phyloP scores from a whole-genome alignment of 2,797 vertebrate species.

The Nasua narica region DNA sequence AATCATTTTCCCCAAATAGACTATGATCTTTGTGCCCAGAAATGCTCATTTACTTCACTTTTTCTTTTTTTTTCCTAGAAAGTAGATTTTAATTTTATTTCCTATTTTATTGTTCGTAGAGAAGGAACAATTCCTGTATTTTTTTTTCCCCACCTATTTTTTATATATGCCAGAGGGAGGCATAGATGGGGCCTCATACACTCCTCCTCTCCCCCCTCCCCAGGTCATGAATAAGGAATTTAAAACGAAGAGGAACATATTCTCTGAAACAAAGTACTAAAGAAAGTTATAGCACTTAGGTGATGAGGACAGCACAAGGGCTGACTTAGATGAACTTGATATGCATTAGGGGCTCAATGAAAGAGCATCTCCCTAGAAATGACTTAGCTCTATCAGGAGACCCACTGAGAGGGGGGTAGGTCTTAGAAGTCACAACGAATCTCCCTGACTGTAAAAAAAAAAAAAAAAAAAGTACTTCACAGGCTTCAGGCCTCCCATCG shows the following conservation, averaged over 20 bases:
- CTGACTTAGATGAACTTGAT: neutral
- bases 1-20: neutral
- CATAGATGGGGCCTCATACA: neutral
- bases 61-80: neutral
- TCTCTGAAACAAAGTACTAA: neutral
- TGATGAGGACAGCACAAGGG: neutral
- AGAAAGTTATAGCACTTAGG: neutral
- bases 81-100: slow-evolving; percentile 7
- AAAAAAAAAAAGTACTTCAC: neutral
- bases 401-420: neutral
- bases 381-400: neutral
- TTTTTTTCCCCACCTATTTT: neutral
- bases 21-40: neutral
- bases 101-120: neutral
- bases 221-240: neutral
- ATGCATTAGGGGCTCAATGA: neutral
- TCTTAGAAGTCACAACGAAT: neutral
- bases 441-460: neutral
- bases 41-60: neutral
- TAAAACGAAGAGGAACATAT: neutral
- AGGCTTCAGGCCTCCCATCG: neutral
- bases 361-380: neutral
- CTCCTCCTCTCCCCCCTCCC: neutral
- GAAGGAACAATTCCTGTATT: neutral
- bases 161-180: neutral